phyloP scores from a whole-genome alignment of 1,140 invertebrate species.

The Tetramorium alpestre region DNA sequence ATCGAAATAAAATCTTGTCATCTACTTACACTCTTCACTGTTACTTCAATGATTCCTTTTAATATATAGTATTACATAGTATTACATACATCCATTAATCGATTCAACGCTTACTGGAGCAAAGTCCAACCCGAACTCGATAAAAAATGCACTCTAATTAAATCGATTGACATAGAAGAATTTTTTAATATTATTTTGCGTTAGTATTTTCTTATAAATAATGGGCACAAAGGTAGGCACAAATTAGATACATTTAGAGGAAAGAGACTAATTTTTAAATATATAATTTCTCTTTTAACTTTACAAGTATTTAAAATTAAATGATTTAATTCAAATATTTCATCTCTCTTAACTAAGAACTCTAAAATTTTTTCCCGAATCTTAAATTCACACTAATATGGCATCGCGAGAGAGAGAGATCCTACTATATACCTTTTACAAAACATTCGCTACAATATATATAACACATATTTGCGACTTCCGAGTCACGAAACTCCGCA shows the following conservation, averaged over 20 bases:
- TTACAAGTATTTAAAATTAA: neutral
- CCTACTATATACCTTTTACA: constrained; percentile 46
- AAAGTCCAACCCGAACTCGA: constrained; percentile 8
- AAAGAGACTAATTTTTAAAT: neutral
- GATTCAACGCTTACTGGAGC: constrained; percentile 23
- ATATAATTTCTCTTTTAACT: neutral
- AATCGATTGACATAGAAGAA: neutral
- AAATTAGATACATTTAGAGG: neutral
- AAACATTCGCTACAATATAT: neutral
- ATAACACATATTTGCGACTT: neutral
- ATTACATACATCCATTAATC: neutral
- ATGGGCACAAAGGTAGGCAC: neutral
- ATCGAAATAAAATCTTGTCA: neutral
- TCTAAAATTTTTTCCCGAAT: neutral
- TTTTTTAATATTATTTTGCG: neutral
- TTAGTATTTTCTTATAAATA: neutral
- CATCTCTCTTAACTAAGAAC: neutral
- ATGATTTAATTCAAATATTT: neutral
- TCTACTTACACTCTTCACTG: neutral
- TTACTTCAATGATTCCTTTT: neutral
- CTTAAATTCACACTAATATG: neutral
- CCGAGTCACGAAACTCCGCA: constrained; percentile 7
- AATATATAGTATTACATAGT: neutral
- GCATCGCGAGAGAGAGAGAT: neutral
- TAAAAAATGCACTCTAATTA: neutral